A percentile compares a stretch with the other conserved stretches of the same genome.
Conservation (phyloP, 1,140 invertebrate genomes). For the Magallana angulata region DNA sequence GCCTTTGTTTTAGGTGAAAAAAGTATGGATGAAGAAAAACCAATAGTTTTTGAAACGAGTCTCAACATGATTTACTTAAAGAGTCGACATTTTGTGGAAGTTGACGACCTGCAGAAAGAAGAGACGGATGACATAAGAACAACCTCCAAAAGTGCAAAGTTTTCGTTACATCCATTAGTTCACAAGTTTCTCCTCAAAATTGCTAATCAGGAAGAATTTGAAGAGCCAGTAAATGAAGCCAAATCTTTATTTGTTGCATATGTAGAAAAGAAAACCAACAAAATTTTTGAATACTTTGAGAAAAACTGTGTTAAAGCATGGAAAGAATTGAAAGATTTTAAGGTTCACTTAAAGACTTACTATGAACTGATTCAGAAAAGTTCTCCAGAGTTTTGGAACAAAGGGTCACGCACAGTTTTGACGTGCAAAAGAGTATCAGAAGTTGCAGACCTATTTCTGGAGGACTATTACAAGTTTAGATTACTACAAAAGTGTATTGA, state of each 20-base stretch:
- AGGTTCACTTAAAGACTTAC: conserved; percentile 35
- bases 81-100: conserved; percentile 43
- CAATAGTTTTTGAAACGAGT: not conserved
- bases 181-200: conserved; percentile 37
- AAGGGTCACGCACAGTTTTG: not conserved
- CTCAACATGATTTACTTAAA: conserved; percentile 34
- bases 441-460: conserved; percentile 42
- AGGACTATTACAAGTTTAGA: conserved; percentile 36
- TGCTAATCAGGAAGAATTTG: not conserved
- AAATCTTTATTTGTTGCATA: conserved; percentile 32
- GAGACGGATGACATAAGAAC: not conserved
- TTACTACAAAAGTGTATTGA: conserved; percentile 37
- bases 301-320: conserved; percentile 39
- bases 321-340: conserved; percentile 16
- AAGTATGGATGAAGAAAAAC: not conserved
- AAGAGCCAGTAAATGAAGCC: not conserved
- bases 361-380: conserved; percentile 32
- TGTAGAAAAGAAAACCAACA: conserved; percentile 39
- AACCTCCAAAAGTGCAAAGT: not conserved
- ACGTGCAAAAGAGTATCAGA: conserved; percentile 41
- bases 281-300: conserved; percentile 41
- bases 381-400: not conserved
- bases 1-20: conserved; percentile 42
- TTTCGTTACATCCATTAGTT: conserved; percentile 47
- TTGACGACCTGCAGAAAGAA: not conserved